Conservation (phyloP, 2,113 vertebrate genomes). For the Recurvirostra avosetta region DNA sequence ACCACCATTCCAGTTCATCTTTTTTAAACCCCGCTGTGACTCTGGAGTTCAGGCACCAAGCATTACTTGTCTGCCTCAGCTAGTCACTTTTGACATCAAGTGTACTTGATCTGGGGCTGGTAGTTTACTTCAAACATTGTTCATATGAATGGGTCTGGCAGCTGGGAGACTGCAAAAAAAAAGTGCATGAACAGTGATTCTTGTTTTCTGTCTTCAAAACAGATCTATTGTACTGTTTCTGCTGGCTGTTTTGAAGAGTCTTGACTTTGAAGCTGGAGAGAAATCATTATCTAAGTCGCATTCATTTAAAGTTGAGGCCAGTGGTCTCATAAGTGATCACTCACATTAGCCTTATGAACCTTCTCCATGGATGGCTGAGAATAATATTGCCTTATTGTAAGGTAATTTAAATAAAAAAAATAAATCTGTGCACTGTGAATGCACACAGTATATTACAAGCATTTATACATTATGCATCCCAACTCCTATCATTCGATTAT, state of each 20-base stretch:
- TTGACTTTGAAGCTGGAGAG: conserved; percentile 52
- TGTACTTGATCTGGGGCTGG: conserved; percentile 62
- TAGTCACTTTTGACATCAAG: conserved; percentile 56
- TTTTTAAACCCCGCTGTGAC: conserved; percentile 28
- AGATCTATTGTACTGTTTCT: conserved; percentile 48
- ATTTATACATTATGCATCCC: not conserved
- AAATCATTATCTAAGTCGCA: conserved; percentile 12
- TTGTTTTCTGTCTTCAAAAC: conserved; percentile 62
- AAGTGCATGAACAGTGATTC: conserved; percentile 57
- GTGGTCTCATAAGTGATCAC: conserved; percentile 7
- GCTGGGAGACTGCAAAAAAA: conserved; percentile 39
- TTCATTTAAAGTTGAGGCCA: conserved; percentile 34
- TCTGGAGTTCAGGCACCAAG: conserved; percentile 47
- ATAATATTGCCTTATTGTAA: not conserved
- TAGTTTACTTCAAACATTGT: conserved; percentile 63
- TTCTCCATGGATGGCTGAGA: not conserved
- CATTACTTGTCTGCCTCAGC: conserved; percentile 29
- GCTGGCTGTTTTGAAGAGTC: conserved; percentile 52
- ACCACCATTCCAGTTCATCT: not conserved
- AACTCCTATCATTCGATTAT: not conserved
- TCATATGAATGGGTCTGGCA: conserved; percentile 57
- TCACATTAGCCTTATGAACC: conserved; percentile 35
- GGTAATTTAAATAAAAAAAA: not conserved
- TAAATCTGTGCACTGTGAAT: not conserved
- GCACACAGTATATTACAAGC: not conserved